Conservation (phyloP, 2,888 invertebrate genomes). For the Carterocephalus palaemon region DNA sequence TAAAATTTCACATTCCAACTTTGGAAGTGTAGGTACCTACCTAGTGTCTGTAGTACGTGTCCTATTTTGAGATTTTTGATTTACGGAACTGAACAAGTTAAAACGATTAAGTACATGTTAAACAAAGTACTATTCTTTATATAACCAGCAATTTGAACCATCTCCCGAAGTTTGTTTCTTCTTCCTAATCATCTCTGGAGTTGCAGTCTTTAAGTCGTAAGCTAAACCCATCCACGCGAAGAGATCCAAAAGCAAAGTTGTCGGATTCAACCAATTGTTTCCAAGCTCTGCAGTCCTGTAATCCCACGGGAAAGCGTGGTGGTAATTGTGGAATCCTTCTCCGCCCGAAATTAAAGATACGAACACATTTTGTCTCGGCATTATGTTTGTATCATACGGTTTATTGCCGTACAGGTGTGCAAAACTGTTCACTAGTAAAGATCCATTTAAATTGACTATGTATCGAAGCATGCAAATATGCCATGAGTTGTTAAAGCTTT, state of each 20-base stretch:
- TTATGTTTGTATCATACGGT: slow-evolving; percentile 60
- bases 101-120: not conserved
- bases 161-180: slow-evolving; percentile 35
- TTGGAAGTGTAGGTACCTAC: too few species aligned
- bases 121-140: not conserved
- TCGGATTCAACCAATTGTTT: slow-evolving; percentile 28
- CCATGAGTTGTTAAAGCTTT: slow-evolving; percentile 63
- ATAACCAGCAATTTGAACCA: slow-evolving; percentile 29
- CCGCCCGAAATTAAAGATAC: slow-evolving; percentile 39
- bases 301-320: slow-evolving; percentile 53
- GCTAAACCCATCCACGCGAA: slow-evolving; percentile 43
- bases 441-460: slow-evolving; percentile 77
- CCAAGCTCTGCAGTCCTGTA: slow-evolving; percentile 53
- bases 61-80: too few species aligned
- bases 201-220: slow-evolving; percentile 41
- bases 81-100: not conserved
- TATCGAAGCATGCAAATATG: slow-evolving; percentile 74
- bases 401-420: slow-evolving; percentile 76
- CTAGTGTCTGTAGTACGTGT: too few species aligned
- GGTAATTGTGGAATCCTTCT: slow-evolving; percentile 56
- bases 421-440: slow-evolving; percentile 82
- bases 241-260: slow-evolving; percentile 43
- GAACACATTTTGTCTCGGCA: slow-evolving; percentile 37
- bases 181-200: slow-evolving; percentile 28
- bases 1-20: too few species aligned